A percentile compares a stretch with the other conserved stretches of the same genome.
phyloP scores from a whole-genome alignment of 2,888 invertebrate species.

The Drosophila koepferae region DNA sequence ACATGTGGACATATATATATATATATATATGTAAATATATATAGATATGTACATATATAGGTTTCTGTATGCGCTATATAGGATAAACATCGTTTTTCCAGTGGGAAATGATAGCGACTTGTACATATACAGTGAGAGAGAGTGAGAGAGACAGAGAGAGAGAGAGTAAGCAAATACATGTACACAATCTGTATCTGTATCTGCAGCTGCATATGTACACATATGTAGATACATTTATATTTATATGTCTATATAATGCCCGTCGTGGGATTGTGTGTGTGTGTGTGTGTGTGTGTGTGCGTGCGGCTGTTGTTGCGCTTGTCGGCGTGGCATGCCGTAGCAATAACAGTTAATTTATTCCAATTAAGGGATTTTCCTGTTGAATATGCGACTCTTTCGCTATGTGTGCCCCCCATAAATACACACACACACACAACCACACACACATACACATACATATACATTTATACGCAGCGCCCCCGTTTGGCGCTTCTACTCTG shows the following conservation, averaged over 20 bases:
- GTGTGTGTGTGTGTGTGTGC: slow-evolving; percentile 34
- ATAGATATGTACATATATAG: background rate
- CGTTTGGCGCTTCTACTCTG: background rate
- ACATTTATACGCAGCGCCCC: background rate
- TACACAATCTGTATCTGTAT: slow-evolving; percentile 39
- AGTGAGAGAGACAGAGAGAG: background rate
- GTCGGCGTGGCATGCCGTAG: slow-evolving; percentile 54
- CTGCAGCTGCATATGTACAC: slow-evolving; percentile 35
- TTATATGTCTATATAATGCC: slow-evolving; percentile 46
- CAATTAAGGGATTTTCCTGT: slow-evolving; percentile 84
- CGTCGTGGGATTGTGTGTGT: slow-evolving; percentile 45
- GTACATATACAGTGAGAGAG: slow-evolving; percentile 24
- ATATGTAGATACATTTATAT: slow-evolving; percentile 31
- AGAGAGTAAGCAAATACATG: slow-evolving; percentile 33
- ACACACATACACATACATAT: background rate
- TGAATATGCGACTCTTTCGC: slow-evolving; percentile 73
- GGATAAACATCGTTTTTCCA: slow-evolving; percentile 68
- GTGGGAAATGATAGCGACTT: slow-evolving; percentile 72
- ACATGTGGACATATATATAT: slow-evolving; percentile 1
- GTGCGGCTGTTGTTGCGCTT: slow-evolving; percentile 30
- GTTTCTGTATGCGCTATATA: slow-evolving; percentile 23
- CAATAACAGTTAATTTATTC: slow-evolving; percentile 83
- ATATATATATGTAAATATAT: background rate
- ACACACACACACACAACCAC: too few species aligned
- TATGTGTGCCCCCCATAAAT: slow-evolving; percentile 6